phyloP scores from a whole-genome alignment of 2,113 vertebrate genomes.

The Pleuronectes platessa region DNA sequence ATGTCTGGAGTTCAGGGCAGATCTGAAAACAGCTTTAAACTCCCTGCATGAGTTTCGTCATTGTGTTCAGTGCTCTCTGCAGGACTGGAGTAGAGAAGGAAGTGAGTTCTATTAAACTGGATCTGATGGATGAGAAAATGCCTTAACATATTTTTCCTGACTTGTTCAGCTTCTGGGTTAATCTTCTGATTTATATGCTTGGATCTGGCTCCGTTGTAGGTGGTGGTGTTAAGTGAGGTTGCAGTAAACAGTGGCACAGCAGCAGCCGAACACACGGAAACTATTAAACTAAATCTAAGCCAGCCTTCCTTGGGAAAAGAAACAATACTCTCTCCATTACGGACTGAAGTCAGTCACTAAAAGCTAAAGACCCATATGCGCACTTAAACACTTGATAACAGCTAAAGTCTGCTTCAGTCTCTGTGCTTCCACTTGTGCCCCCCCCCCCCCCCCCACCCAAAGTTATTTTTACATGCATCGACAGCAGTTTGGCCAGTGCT shows the following conservation, averaged over 20 bases:
- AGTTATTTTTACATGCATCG: slow-evolving; percentile 14
- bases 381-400: slow-evolving; percentile 13
- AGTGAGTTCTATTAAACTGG: neutral
- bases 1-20: neutral
- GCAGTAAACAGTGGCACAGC: slow-evolving; percentile 60
- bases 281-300: slow-evolving; percentile 61
- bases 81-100: neutral
- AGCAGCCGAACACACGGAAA: slow-evolving; percentile 61
- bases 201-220: slow-evolving; percentile 31
- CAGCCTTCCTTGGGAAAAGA: slow-evolving; percentile 40
- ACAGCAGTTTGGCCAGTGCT: slow-evolving; percentile 15
- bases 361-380: slow-evolving; percentile 24
- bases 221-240: slow-evolving; percentile 45
- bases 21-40: neutral
- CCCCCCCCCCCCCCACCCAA: neutral
- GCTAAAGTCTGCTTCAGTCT: neutral
- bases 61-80: neutral
- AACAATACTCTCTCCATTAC: slow-evolving; percentile 42
- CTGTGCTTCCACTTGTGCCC: slow-evolving; percentile 45
- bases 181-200: slow-evolving; percentile 27
- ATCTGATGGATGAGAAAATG: slow-evolving; percentile 7
- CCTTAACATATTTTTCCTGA: neutral
- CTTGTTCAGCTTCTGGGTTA: slow-evolving; percentile 6
- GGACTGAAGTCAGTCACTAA: neutral
- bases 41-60: neutral